A percentile compares a stretch with the other conserved stretches of the same genome.
phyloP scores from a whole-genome alignment of 2,797 vertebrate species.

The Cyclopterus lumpus region DNA sequence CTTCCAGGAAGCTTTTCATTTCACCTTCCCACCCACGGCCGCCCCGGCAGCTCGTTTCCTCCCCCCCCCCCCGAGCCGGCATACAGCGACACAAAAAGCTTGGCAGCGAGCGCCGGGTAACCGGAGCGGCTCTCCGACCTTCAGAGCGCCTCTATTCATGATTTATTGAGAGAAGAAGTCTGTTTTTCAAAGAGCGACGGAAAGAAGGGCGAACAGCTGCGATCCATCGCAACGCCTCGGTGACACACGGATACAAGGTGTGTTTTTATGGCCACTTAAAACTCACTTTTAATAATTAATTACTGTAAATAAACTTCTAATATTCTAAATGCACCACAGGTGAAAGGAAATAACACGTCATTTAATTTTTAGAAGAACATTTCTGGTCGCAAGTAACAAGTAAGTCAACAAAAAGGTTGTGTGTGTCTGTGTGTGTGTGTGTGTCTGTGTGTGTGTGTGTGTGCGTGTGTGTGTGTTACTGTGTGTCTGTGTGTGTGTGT shows the following conservation, averaged over 20 bases:
- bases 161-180: constrained; percentile 5
- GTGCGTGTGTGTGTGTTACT: too few relatives aligned
- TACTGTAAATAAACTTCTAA: not conserved
- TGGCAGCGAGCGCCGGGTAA: constrained; percentile 49
- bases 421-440: constrained; percentile 9
- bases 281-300: not conserved
- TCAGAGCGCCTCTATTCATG: constrained; percentile 31
- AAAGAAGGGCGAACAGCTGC: constrained; percentile 17
- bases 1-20: too few relatives aligned
- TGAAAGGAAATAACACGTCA: not conserved
- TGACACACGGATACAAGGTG: too few relatives aligned
- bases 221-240: not conserved
- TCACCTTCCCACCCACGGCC: constrained; percentile 66
- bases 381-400: not conserved
- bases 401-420: constrained; percentile 2
- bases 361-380: not conserved
- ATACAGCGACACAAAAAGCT: constrained; percentile 59
- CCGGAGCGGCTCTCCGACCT: constrained; percentile 39
- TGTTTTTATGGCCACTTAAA: not conserved
- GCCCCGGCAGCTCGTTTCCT: constrained; percentile 54
- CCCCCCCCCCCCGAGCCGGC: constrained; percentile 50
- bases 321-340: not conserved
- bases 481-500: too few relatives aligned
- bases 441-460: constrained; percentile 12
- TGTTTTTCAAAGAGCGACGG: constrained; percentile 23